Base-by-base conservation (phyloP, 1,140 invertebrate species). In the Microvelia longipes region DNA sequence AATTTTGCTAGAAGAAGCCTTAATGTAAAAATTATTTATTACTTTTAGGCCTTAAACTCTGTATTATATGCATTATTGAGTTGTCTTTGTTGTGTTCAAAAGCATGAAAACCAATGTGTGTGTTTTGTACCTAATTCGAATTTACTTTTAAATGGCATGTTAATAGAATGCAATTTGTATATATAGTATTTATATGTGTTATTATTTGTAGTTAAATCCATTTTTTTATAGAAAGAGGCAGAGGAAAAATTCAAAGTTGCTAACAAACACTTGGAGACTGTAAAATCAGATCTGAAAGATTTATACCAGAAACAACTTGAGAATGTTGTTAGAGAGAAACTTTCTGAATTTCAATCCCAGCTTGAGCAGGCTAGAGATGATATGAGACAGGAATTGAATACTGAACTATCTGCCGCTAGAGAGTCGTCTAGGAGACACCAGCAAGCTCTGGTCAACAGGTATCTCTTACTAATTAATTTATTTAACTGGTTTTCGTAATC, bases 301-400 rank as follows among this genome's bases (percentile, higher is more conserved):
- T 85, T 89, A 74, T 92, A 91, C 75, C 90, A 92, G 76, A 86
- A 87, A 70, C 90, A 92, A 79, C 80, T 92, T 29, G 89, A 92
- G 70, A 82, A 85, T 63, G 87, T 90, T 1, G 89, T 92, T 1
- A 81, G 86, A 70, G 82, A 83, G 24, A 92, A 92, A 77, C 77
- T 91, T 67, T 84, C 85, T 73, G 89, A 92, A 77, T 91, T 91
- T 76, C 89, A 91, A 76, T 78, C 76, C 2, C 88, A 91, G 77
- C 80, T 91, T 15, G 88, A 91, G 72, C 76, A 82, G 26, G 85
- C 85, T 2, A 86, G 90, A 78, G 79, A 80, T 19, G 81, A 83
- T 61, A 82, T 90, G 73, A 83, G 87, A 70, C 78, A 78, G 0
- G 87, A 89, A 75, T 80, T 88, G 1, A 83, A 86, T 13, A 81